Percentiles rank a stretch among this genome's conserved stretches.
These are phyloP conservation scores for Babyrousa celebensis DNA, from an alignment of 2,797 vertebrate genomes.

Conservation along the genomic window DNA sequence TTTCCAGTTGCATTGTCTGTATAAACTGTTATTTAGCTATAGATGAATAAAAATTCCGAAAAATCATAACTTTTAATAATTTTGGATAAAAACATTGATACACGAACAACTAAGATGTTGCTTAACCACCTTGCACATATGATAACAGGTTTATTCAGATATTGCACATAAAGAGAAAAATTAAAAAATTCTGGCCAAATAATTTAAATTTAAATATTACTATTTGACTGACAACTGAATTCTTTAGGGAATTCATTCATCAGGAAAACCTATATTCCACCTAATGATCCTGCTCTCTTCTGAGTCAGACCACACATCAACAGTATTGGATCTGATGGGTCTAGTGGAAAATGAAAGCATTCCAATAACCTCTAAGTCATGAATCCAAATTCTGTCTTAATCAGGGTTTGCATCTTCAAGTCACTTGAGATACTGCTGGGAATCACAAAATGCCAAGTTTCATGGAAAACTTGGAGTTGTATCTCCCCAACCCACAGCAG, in stretches of 20 bases:
- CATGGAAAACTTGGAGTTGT: background rate
- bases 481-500: background rate
- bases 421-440: background rate
- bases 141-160: background rate
- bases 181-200: background rate
- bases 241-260: background rate
- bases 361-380: background rate
- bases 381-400: background rate
- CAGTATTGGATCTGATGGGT: background rate
- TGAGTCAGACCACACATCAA: background rate
- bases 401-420: background rate
- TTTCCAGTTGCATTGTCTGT: background rate
- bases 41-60: slow-evolving; percentile 14
- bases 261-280: background rate
- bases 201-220: slow-evolving; percentile 46
- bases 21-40: background rate
- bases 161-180: slow-evolving; percentile 28
- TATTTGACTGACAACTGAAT: background rate
- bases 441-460: slow-evolving; percentile 29
- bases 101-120: slow-evolving; percentile 30
- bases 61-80: slow-evolving; percentile 1
- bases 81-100: slow-evolving; percentile 13
- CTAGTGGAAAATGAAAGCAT: background rate
- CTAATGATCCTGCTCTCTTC: background rate
- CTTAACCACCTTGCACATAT: background rate